Conservation (phyloP, 2,888 invertebrate species). For the Drosophila barbarae region DNA sequence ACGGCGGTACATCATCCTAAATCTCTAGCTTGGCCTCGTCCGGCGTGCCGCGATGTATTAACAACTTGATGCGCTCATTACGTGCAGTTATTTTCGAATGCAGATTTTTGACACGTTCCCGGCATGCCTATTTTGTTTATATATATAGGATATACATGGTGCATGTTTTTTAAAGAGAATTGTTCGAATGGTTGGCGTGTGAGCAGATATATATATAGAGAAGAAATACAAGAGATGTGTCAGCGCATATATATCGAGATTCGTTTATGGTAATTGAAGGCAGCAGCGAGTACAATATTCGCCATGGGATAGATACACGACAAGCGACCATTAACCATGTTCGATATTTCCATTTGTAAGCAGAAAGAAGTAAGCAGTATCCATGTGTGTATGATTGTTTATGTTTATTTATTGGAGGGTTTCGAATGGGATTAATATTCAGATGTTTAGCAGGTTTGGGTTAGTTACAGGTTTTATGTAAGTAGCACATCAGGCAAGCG, state of each 20-base stretch:
- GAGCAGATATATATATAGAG: slow-evolving; percentile 47
- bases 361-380: slow-evolving; percentile 70
- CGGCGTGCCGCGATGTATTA: slow-evolving; percentile 92
- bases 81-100: slow-evolving; percentile 93
- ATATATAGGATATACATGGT: slow-evolving; percentile 40
- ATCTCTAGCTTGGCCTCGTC: slow-evolving; percentile 86
- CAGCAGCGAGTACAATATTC: slow-evolving; percentile 58
- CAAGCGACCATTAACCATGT: slow-evolving; percentile 62
- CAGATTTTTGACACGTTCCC: slow-evolving; percentile 91
- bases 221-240: slow-evolving; percentile 55
- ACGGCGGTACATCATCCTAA: slow-evolving; percentile 62
- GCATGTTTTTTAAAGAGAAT: slow-evolving; percentile 40
- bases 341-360: slow-evolving; percentile 47
- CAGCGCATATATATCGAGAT: slow-evolving; percentile 55
- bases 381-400: slow-evolving; percentile 53
- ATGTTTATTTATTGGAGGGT: slow-evolving; percentile 38
- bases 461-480: slow-evolving; percentile 58
- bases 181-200: slow-evolving; percentile 57
- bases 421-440: slow-evolving; percentile 34
- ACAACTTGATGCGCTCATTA: slow-evolving; percentile 91
- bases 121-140: slow-evolving; percentile 84
- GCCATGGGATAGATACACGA: slow-evolving; percentile 46
- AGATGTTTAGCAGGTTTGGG: slow-evolving; percentile 30
- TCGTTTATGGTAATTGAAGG: slow-evolving; percentile 37
- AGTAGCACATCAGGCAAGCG: slow-evolving; percentile 67